Base-by-base conservation (phyloP, 35 echinoderm and acorn worm genomes). In the Stichopus chloronotus region DNA sequence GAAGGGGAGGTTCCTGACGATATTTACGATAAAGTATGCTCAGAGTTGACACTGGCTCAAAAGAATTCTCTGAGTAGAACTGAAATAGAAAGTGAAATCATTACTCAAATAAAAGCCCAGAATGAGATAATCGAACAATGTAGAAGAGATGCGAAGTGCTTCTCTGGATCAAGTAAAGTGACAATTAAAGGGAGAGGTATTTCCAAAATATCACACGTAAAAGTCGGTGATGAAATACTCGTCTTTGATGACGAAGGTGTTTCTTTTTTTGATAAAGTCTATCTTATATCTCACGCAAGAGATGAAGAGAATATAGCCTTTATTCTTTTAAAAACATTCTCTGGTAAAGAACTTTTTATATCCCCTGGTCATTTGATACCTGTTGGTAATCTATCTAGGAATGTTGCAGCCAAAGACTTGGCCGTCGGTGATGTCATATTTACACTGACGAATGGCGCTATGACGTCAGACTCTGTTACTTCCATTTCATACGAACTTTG, bases 311-410 rank as follows among this genome's bases (percentile, higher is more conserved):
- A 88, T 10, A 13, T 52, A 7, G 22, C 12, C 9, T 85, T 14
- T 56, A 58, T 85, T 85, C 69, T 13, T 72, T 16, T 72, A 16
- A 13, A 72, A 85, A 54, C 43, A 43, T 88, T 13, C 5, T 83
- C 25, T 52, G 23, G 25, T 4, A 89, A 74, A 60, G 59, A 63
- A 13, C 30, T 89, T 8, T n/a, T 43, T 60, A 89, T 89, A 71
- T 89, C 87, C 1, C 87, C 87, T 9, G 22, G 60, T 74, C 87
- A 89, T 74, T 17, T 89, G 9, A 54, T 89, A 19, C 87, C 87
- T 14, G 25, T 71, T 54, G 24, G 22, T 43, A 2, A 10, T 52
- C 20, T 89, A 6, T 6, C 6, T 60, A 89, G 30, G 11, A 12
- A 43, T 17, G 60, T 53, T 5, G 56, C 87, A 13, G 87, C 87